Conservation (phyloP, 2,113 vertebrate genomes). For the Alaudala cheleensis region DNA sequence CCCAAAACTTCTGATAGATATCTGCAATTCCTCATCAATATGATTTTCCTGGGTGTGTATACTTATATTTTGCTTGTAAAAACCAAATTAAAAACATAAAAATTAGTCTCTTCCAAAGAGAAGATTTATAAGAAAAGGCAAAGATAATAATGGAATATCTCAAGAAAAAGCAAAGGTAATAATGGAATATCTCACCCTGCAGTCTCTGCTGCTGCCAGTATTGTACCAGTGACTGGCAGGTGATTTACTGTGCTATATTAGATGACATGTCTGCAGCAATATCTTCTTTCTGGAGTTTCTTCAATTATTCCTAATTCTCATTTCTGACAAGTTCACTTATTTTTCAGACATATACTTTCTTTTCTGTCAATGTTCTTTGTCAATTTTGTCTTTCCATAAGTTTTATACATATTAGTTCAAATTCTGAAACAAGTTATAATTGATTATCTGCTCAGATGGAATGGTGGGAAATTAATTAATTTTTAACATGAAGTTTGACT, state of each 20-base stretch:
- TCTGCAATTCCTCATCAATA: background rate
- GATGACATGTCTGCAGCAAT: constrained; percentile 3
- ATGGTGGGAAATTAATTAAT: background rate
- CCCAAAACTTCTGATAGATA: background rate
- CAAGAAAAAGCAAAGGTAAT: background rate
- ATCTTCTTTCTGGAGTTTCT: constrained; percentile 26
- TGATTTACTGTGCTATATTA: constrained; percentile 23
- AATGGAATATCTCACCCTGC: background rate
- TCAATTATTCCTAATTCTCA: constrained; percentile 44
- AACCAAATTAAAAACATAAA: background rate
- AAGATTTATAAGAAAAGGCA: background rate
- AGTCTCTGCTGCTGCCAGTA: background rate
- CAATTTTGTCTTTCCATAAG: background rate
- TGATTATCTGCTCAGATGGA: background rate
- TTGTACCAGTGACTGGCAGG: background rate
- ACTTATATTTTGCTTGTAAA: background rate
- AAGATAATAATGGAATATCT: background rate
- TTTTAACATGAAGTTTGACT: background rate
- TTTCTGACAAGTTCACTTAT: constrained; percentile 35
- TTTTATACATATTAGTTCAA: constrained; percentile 3
- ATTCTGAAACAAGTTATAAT: constrained; percentile 19
- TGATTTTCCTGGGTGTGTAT: background rate
- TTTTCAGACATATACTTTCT: constrained; percentile 21
- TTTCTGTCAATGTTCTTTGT: background rate
- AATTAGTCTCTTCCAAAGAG: background rate